Conservation (phyloP, 2,113 vertebrate genomes). For the Willisornis vidua region DNA sequence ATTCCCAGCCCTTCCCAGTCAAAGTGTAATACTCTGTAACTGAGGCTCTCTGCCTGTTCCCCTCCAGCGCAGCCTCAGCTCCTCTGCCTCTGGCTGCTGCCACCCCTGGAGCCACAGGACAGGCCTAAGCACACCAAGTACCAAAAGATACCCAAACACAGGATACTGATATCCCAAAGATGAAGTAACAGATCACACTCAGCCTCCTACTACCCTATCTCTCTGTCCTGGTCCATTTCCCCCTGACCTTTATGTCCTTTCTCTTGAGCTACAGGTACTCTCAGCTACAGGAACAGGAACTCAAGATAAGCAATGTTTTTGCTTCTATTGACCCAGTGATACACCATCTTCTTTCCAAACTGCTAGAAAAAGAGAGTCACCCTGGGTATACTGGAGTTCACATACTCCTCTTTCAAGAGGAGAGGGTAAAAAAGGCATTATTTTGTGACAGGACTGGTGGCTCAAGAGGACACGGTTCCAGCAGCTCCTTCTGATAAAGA, state of each 20-base stretch:
- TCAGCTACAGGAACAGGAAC: neutral
- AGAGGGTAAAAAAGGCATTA: neutral
- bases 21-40: neutral
- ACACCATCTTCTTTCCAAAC: neutral
- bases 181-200: neutral
- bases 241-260: neutral
- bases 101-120: neutral
- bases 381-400: neutral
- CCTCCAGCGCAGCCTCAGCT: neutral
- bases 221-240: neutral
- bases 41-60: neutral
- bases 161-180: neutral
- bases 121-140: neutral
- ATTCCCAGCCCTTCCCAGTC: neutral
- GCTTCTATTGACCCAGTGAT: neutral
- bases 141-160: fast-evolving
- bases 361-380: neutral
- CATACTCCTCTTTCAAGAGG: neutral
- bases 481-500: neutral
- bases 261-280: neutral
- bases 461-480: neutral
- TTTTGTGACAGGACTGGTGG: neutral
- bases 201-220: too few species aligned
- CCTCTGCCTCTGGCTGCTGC: neutral
- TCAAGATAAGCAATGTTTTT: neutral